Evolutionary conservation across 2,113 vertebrate species (phyloP).

Genomic region (Nannospalax galili): DNA sequence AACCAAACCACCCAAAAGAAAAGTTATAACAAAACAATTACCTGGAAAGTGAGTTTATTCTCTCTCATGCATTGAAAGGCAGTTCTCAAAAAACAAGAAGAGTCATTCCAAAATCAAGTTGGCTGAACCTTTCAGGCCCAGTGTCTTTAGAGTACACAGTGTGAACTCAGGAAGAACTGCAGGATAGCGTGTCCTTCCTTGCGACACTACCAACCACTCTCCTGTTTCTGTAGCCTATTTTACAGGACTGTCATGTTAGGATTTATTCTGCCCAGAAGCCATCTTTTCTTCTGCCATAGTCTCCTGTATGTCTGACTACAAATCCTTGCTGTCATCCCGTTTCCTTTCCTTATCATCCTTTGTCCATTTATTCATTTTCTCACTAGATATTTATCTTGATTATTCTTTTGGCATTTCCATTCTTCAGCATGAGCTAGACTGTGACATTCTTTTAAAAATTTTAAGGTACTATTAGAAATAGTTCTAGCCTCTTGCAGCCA

Average conservation of each 20-base stretch:
- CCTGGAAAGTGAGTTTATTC: slow-evolving; percentile 57
- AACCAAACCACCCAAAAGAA: slow-evolving; percentile 57
- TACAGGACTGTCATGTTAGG: slow-evolving; percentile 42
- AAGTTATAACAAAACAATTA: slow-evolving; percentile 66
- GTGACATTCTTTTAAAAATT: slow-evolving; percentile 34
- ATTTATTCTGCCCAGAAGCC: slow-evolving; percentile 54
- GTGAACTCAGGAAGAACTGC: slow-evolving; percentile 53
- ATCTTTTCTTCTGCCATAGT: neutral
- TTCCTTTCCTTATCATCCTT: neutral
- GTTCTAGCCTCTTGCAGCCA: neutral
- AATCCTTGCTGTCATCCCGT: neutral
- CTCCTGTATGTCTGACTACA: neutral
- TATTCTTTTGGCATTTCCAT: neutral
- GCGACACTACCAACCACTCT: neutral
- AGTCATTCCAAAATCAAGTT: slow-evolving; percentile 54
- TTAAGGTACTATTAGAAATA: neutral
- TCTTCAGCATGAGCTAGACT: neutral
- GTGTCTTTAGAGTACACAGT: slow-evolving; percentile 3
- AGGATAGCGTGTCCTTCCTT: neutral
- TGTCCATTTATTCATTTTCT: slow-evolving; percentile 33
- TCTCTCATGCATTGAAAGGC: slow-evolving; percentile 51
- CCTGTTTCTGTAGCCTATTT: slow-evolving; percentile 40
- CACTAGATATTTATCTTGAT: slow-evolving; percentile 3
- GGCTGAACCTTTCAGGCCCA: slow-evolving; percentile 37
- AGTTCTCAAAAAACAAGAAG: slow-evolving; percentile 11